Evolutionary conservation across 2,797 vertebrate genomes (phyloP).

Genomic region (Pitangus sulphuratus): DNA sequence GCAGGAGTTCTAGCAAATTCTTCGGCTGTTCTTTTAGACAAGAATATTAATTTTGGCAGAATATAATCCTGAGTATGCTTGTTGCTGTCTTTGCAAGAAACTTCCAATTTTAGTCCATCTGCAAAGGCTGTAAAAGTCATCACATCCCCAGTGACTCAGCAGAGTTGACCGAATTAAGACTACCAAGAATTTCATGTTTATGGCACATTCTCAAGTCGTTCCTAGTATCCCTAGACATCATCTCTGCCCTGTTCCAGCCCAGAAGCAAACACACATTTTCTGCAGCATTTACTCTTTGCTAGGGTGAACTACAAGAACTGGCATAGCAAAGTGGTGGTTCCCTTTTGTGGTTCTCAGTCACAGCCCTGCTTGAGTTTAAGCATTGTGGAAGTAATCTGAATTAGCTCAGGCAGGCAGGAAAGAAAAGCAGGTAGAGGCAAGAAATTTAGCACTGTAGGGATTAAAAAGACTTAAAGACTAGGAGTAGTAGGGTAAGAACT

Average conservation of each 20-base stretch:
- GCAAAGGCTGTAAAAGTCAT: not conserved
- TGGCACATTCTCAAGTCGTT: not conserved
- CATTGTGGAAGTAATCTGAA: not conserved
- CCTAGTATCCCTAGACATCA: not conserved
- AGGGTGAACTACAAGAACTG: not conserved
- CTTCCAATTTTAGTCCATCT: not conserved
- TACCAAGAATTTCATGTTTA: not conserved
- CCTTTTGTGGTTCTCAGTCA: not conserved
- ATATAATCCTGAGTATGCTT: not conserved
- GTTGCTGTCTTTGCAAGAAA: not conserved
- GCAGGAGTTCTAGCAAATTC: not conserved
- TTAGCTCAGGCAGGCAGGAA: not conserved
- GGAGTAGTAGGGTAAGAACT: not conserved
- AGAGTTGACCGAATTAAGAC: not conserved
- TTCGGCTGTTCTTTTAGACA: not conserved
- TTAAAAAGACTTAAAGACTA: not conserved
- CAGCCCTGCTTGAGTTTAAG: not conserved
- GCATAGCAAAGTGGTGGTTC: not conserved
- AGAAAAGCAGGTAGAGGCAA: not conserved
- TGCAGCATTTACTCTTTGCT: not conserved
- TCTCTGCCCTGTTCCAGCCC: not conserved
- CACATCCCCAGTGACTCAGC: not conserved
- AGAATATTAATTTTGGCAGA: not conserved
- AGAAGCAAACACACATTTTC: not conserved
- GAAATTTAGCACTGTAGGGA: not conserved